These are phyloP conservation scores for Folsomia manolachei DNA, from an alignment of 2,888 invertebrate genomes.

Conservation along the genomic window DNA sequence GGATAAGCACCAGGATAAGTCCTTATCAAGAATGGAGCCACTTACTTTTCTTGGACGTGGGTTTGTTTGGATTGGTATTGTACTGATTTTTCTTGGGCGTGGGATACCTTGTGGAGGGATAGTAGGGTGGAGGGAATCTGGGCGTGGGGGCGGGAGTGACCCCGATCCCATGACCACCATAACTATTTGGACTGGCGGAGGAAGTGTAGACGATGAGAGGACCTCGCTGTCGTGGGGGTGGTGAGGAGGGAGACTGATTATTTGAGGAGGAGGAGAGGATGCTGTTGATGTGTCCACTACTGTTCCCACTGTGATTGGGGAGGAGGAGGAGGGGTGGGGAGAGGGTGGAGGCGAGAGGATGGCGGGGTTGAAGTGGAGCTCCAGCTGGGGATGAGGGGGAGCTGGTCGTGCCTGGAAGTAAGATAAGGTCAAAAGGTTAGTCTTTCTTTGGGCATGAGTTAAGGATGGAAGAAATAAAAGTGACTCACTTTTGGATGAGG, in stretches of 20 bases:
- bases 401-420: not conserved
- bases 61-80: slow-evolving; percentile 55
- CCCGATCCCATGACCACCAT: slow-evolving; percentile 13
- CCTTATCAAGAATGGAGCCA: slow-evolving; percentile 39
- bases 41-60: slow-evolving; percentile 67
- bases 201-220: slow-evolving; percentile 46
- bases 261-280: slow-evolving; percentile 58
- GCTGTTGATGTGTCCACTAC: slow-evolving; percentile 55
- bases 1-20: no score
- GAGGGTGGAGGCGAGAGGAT: not conserved
- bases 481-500: slow-evolving; percentile 57
- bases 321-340: not conserved
- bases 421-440: no score
- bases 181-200: slow-evolving; percentile 21
- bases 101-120: slow-evolving; percentile 52
- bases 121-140: slow-evolving; percentile 52
- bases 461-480: not conserved
- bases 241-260: slow-evolving; percentile 55
- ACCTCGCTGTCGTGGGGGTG: slow-evolving; percentile 40
- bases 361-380: not conserved
- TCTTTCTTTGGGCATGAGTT: no score
- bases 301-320: not conserved
- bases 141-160: slow-evolving; percentile 22
- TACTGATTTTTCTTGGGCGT: slow-evolving; percentile 51
- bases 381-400: not conserved